Evolutionary conservation across 2,113 vertebrate species (phyloP).

Genomic region (Mirza zaza): DNA sequence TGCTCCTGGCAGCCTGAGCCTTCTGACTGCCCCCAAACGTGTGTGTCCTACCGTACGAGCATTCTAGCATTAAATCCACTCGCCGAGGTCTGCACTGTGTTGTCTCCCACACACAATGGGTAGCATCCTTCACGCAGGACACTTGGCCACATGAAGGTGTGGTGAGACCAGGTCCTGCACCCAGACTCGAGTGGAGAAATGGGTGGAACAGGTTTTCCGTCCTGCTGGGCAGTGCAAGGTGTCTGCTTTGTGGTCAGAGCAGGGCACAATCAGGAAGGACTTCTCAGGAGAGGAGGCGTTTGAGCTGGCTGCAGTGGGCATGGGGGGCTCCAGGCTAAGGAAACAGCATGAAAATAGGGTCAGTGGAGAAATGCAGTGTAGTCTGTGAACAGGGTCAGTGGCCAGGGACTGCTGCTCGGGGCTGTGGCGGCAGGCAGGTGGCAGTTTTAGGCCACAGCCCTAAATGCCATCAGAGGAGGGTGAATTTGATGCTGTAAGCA

Average conservation of each 20-base stretch:
- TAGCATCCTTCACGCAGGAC: neutral
- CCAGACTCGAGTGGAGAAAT: neutral
- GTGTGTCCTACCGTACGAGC: neutral
- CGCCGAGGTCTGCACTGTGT: neutral
- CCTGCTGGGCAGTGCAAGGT: neutral
- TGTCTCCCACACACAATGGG: neutral
- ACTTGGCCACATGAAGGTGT: neutral
- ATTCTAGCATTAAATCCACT: neutral
- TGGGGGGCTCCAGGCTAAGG: neutral
- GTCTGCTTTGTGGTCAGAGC: neutral
- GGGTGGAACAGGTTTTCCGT: neutral
- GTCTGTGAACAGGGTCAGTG: neutral
- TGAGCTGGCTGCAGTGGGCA: too few relatives aligned
- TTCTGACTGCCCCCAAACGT: neutral
- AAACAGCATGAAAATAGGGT: neutral
- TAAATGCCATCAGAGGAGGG: neutral
- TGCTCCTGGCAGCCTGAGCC: neutral
- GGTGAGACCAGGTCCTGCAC: neutral
- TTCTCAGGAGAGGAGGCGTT: neutral
- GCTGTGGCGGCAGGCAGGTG: accelerated
- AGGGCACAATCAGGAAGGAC: neutral
- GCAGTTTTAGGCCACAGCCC: neutral
- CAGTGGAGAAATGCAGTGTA: neutral
- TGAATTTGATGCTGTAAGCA: neutral
- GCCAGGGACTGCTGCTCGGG: neutral